Evolutionary conservation across 2,113 vertebrate genomes (phyloP).

Genomic region (Carassius auratus): DNA sequence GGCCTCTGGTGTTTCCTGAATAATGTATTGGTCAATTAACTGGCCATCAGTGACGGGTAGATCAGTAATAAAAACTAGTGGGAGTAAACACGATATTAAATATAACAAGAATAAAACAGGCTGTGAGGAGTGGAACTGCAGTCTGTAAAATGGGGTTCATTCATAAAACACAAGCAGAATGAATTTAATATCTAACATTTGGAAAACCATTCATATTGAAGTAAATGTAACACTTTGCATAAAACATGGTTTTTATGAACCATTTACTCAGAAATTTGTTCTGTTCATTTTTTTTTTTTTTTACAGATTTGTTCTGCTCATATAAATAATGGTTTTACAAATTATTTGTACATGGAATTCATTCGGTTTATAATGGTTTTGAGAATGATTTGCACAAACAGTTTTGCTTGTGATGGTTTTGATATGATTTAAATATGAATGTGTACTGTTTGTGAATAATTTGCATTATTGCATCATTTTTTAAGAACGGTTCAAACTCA

Average conservation of each 20-base stretch:
- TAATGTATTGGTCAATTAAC: slow-evolving; percentile 30
- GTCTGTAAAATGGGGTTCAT: background rate
- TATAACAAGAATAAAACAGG: background rate
- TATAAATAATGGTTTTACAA: background rate
- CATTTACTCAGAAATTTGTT: background rate
- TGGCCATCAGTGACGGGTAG: slow-evolving; percentile 25
- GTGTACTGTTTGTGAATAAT: no score
- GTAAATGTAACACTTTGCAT: background rate
- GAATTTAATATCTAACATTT: background rate
- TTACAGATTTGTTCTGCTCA: background rate
- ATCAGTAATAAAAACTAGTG: background rate
- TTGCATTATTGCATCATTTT: background rate
- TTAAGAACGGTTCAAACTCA: background rate
- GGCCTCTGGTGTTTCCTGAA: background rate
- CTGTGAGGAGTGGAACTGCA: background rate
- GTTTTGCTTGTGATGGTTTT: background rate
- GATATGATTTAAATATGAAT: background rate
- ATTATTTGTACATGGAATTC: background rate
- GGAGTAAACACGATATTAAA: slow-evolving; percentile 2
- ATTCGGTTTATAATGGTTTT: background rate
- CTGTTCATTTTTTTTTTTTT: background rate
- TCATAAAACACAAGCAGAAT: background rate
- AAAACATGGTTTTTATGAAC: background rate
- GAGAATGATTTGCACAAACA: background rate
- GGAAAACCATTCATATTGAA: background rate